Evolutionary conservation across 2,888 invertebrate species (phyloP).

Genomic region (Mythimna ferrago): DNA sequence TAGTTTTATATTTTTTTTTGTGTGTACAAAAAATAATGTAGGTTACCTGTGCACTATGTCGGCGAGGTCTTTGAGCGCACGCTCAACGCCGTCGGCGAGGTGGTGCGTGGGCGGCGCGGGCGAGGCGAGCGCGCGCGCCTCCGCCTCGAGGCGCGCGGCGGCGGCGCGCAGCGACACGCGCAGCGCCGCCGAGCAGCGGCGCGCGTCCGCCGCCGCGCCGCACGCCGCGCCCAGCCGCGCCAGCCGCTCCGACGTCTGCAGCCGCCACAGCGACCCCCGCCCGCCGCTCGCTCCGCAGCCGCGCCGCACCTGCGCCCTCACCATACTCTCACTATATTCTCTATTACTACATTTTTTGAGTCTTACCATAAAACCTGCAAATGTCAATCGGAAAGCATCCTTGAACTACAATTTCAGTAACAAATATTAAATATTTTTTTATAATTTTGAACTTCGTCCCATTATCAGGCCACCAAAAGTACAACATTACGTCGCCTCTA

Average conservation of each 20-base stretch:
- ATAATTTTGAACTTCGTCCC: too few relatives aligned
- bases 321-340: background rate
- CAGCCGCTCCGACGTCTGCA: constrained; percentile 88
- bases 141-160: constrained; percentile 77
- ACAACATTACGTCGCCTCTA: too few relatives aligned
- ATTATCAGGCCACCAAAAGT: too few relatives aligned
- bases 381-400: background rate
- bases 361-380: background rate
- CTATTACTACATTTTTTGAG: too few relatives aligned
- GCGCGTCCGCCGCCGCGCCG: constrained; percentile 93
- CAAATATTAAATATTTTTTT: too few relatives aligned
- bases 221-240: constrained; percentile 95
- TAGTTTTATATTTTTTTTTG: too few relatives aligned
- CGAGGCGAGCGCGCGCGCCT: constrained; percentile 82
- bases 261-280: constrained; percentile 85
- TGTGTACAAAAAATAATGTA: too few relatives aligned
- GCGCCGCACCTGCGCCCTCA: constrained; percentile 66
- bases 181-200: constrained; percentile 94
- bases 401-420: too few relatives aligned
- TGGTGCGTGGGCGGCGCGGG: constrained; percentile 88
- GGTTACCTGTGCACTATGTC: constrained; percentile 93
- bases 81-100: constrained; percentile 93
- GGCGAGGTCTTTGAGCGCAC: constrained; percentile 91
- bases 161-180: constrained; percentile 87
- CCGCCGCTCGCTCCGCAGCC: constrained; percentile 71